Percentiles rank a stretch among this genome's conserved stretches.
Conservation (phyloP, 2,113 vertebrate species). For the Neoarius graeffei region DNA sequence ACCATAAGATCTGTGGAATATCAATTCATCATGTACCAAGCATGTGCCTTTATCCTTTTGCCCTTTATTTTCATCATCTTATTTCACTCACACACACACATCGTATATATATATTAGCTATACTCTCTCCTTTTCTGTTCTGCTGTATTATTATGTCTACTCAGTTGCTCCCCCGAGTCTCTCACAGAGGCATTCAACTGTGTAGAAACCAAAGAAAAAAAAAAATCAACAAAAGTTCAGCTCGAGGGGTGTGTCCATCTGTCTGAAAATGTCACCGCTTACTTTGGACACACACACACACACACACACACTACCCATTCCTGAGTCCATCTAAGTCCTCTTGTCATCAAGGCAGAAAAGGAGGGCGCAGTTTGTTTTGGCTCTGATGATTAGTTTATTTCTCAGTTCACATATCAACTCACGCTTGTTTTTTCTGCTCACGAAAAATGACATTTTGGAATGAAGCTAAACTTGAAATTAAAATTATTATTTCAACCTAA, state of each 20-base stretch:
- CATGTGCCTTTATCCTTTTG: not conserved
- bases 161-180: slow-evolving; percentile 34
- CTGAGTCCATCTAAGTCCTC: not conserved
- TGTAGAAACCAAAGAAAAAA: slow-evolving; percentile 73
- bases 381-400: not conserved
- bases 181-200: slow-evolving; percentile 56
- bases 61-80: not conserved
- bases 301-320: slow-evolving; percentile 38
- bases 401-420: not conserved
- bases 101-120: too few species aligned
- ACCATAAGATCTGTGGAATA: slow-evolving; percentile 70
- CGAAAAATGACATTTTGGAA: not conserved
- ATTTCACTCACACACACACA: too few species aligned
- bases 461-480: not conserved
- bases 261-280: slow-evolving; percentile 61
- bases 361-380: not conserved
- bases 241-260: slow-evolving; percentile 61
- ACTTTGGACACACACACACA: slow-evolving; percentile 50
- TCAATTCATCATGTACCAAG: slow-evolving; percentile 43
- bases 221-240: slow-evolving; percentile 70
- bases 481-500: not conserved
- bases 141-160: slow-evolving; percentile 70
- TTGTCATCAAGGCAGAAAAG: slow-evolving; percentile 4
- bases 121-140: slow-evolving; percentile 29
- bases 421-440: not conserved